Conservation (phyloP, 2,797 vertebrate genomes). For the Vultur gryphus region DNA sequence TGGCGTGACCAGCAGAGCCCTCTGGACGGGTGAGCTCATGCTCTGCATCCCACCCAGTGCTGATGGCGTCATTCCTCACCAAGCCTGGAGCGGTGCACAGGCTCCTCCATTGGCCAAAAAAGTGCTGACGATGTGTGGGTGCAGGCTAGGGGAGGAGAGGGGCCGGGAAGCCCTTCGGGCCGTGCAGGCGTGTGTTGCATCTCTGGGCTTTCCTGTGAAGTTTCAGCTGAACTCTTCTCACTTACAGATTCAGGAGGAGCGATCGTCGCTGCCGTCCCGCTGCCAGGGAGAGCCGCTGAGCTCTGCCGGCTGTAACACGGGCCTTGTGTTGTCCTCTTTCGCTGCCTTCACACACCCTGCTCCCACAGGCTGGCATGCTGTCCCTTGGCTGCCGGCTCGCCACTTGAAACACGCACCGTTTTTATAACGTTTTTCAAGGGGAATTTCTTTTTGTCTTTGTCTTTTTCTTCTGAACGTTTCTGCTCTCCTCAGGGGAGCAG, state of each 20-base stretch:
- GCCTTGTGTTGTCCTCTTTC: not conserved
- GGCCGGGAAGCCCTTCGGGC: not conserved
- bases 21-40: not conserved
- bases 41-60: not conserved
- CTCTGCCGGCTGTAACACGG: fast-evolving
- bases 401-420: fast-evolving
- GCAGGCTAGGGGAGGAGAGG: not conserved
- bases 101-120: not conserved
- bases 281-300: not conserved
- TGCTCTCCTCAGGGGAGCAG: not conserved
- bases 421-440: not conserved
- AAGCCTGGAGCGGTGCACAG: fast-evolving
- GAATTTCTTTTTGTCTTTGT: not conserved
- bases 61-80: not conserved
- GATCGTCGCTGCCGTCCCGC: fast-evolving
- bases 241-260: fast-evolving
- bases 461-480: not conserved
- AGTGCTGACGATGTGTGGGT: not conserved
- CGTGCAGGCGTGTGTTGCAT: fast-evolving
- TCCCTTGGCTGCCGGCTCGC: not conserved
- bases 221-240: not conserved
- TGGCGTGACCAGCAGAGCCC: fast-evolving
- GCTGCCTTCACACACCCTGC: fast-evolving
- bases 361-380: fast-evolving
- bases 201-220: not conserved